Base-by-base conservation (phyloP, 2,113 vertebrate genomes). In the Corythoichthys haematopterus region DNA sequence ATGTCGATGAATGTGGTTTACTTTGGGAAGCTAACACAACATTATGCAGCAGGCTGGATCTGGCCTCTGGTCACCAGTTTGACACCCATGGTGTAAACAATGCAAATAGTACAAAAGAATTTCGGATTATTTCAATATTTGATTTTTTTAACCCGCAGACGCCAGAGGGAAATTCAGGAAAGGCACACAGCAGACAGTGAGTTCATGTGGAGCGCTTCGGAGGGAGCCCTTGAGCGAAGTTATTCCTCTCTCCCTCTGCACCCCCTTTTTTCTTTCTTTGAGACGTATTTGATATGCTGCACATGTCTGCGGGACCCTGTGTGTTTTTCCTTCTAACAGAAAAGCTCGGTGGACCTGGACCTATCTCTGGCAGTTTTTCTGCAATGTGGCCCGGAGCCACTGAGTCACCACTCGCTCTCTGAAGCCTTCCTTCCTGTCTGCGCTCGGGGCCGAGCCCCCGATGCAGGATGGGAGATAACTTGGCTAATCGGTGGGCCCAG, bases 391-490 rank as follows among this genome's bases (percentile, higher is more conserved):
- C 60, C 10, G 47, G 75, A 82, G 86, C 82, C 85, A 73, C 72
- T 45, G 69, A 82, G 82, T 66, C 80, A 68, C 65, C 70, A 6
- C 40, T 46, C 11, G 15, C 43, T 46, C 40, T 46, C 40, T 61
- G 58, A 65, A 20, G 82, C 74, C 81, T 90, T 88, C 81, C 88
- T 92, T 91, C 88, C 91, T 91, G 89, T 79, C 81, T 84, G 71
- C 48, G 76, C 72, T 64, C 67, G 46, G 80, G 84, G 85, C 83
- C 52, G 33, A 73, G 83, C 76, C 82, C 70, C 64, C 75, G 80
- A 80, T 83, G 88, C 87, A 87, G 86, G 87, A 91, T 85, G 82
- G 72, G 69, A 89, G 92, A 92, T 93, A 91, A 91, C 89, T 79
- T 65, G 48, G 60, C 76, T 91, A 89, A 91, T 88, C 82, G 78